Conservation (phyloP, 1,140 invertebrate species). For the Drosophila trapezifrons region DNA sequence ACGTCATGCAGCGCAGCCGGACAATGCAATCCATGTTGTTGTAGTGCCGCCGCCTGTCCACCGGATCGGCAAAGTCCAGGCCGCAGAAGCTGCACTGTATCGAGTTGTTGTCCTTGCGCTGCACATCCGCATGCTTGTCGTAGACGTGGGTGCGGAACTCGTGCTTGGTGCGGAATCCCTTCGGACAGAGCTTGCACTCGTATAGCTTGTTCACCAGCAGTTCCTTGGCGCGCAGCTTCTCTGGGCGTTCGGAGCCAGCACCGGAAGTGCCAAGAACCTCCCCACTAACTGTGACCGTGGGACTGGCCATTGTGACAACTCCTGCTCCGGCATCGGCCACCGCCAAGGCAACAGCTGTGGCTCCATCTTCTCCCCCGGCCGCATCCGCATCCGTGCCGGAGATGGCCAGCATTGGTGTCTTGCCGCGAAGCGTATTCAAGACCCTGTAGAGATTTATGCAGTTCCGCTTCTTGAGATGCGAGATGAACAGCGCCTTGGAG, state of each 20-base stretch:
- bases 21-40: constrained; percentile 84
- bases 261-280: constrained; percentile 1
- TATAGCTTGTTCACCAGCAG: constrained; percentile 82
- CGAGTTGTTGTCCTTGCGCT: constrained; percentile 75
- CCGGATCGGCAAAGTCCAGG: constrained; percentile 79
- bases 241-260: constrained; percentile 48
- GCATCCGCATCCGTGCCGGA: neutral
- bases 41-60: constrained; percentile 79
- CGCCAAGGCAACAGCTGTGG: neutral
- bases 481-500: constrained; percentile 82
- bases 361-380: neutral
- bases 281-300: constrained; percentile 1
- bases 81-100: constrained; percentile 80
- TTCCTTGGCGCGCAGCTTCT: constrained; percentile 80
- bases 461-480: constrained; percentile 82
- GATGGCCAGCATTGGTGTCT: constrained; percentile 24
- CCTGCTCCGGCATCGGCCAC: neutral
- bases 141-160: constrained; percentile 83
- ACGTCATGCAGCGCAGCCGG: constrained; percentile 81
- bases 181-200: constrained; percentile 80
- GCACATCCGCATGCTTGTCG: constrained; percentile 80
- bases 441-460: constrained; percentile 82
- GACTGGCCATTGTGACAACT: constrained; percentile 14
- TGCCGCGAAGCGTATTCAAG: constrained; percentile 62
- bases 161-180: constrained; percentile 81